phyloP scores from a whole-genome alignment of 2,113 vertebrate genomes.

The Lucifuga dentata region DNA sequence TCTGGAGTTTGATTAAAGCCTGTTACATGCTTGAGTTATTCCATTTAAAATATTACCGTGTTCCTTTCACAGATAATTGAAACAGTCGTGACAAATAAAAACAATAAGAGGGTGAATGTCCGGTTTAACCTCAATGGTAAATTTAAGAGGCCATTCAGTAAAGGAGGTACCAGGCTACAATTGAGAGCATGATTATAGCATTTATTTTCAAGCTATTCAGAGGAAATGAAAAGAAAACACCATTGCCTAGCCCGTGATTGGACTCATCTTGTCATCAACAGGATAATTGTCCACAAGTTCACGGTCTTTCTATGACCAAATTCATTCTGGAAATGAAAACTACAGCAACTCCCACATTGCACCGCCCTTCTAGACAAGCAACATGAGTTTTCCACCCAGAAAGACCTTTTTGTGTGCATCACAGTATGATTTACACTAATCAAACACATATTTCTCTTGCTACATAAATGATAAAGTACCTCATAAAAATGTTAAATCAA shows the following conservation, averaged over 20 bases:
- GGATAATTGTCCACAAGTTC: conserved; percentile 70
- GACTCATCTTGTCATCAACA: conserved; percentile 59
- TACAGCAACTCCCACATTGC: conserved; percentile 27
- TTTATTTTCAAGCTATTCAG: conserved; percentile 70
- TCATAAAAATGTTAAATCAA: neutral
- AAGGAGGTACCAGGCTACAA: conserved; percentile 61
- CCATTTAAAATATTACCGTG: conserved; percentile 34
- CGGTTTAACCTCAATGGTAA: conserved; percentile 69
- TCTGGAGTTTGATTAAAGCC: conserved; percentile 26
- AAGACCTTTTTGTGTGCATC: neutral
- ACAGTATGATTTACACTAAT: conserved; percentile 9
- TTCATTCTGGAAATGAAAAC: conserved; percentile 56
- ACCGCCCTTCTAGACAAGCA: conserved; percentile 18
- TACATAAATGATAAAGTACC: conserved; percentile 3
- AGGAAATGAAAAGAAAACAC: conserved; percentile 59
- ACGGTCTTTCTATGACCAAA: conserved; percentile 54
- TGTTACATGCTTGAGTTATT: conserved; percentile 14
- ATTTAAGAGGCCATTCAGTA: conserved; percentile 61
- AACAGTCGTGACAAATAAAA: conserved; percentile 51
- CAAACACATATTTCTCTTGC: conserved; percentile 18
- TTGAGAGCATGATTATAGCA: conserved; percentile 74
- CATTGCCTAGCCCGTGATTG: conserved; percentile 64
- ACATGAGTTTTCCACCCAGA: conserved; percentile 20
- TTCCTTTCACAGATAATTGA: conserved; percentile 56
- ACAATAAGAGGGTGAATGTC: conserved; percentile 59